Evolutionary conservation across 92 coral and sea anemone species (phyloP).

Genomic region (Porites rus): DNA sequence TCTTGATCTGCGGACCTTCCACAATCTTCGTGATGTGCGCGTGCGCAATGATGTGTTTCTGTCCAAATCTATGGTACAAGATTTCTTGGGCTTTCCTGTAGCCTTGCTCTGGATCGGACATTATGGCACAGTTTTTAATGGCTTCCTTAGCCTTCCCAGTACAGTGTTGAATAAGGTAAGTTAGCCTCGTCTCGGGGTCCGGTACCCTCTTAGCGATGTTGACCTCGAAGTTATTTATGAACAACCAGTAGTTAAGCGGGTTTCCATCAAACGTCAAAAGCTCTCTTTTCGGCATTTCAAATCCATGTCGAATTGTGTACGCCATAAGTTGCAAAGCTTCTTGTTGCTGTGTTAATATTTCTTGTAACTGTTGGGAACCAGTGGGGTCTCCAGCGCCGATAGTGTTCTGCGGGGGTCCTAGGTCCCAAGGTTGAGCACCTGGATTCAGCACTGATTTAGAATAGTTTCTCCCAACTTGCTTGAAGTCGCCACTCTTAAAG

Average conservation of each 20-base stretch:
- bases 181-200: conserved; percentile 36
- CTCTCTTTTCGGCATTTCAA: conserved; percentile 27
- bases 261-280: conserved; percentile 55
- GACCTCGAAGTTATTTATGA: conserved; percentile 53
- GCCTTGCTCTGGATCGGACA: conserved; percentile 37
- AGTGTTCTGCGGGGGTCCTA: neutral
- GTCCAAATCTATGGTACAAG: conserved; percentile 35
- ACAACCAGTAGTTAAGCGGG: conserved; percentile 48
- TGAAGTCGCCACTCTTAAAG: neutral
- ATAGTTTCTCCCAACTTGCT: neutral
- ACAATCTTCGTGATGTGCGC: conserved; percentile 32
- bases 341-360: conserved; percentile 1
- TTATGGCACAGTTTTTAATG: conserved; percentile 43
- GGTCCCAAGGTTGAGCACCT: conserved; percentile 27
- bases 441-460: conserved; percentile 16
- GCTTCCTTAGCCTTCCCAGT: conserved; percentile 36
- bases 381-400: neutral
- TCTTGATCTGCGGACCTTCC: conserved; percentile 27
- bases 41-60: conserved; percentile 39
- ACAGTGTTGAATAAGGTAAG: conserved; percentile 57
- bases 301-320: neutral
- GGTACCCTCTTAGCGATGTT: conserved; percentile 36
- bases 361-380: conserved; percentile 12
- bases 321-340: conserved; percentile 14
- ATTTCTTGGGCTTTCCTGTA: conserved; percentile 47